These are phyloP conservation scores for Pristionchus pacificus DNA, from an alignment of 1,140 invertebrate genomes.

Conservation along the genomic window DNA sequence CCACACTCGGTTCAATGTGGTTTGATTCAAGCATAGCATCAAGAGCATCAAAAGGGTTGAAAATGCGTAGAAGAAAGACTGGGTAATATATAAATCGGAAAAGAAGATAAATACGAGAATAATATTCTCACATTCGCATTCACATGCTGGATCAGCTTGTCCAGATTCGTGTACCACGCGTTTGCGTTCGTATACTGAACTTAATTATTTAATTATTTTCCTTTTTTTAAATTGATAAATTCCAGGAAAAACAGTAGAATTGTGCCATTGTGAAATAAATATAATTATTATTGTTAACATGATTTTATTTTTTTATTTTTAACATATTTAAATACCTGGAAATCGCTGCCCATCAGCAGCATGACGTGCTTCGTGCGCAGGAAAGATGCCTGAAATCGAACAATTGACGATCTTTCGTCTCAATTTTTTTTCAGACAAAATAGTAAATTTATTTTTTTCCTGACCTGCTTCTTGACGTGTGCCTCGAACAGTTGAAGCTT, in stretches of 20 bases:
- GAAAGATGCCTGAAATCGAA: constrained; percentile 46
- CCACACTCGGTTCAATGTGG: no score
- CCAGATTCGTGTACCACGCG: constrained; percentile 79
- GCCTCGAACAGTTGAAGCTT: constrained; percentile 59
- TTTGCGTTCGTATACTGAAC: constrained; percentile 79
- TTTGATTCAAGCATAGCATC: no score
- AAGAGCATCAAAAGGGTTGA: no score
- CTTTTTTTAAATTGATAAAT: no score
- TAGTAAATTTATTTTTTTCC: constrained; percentile 62
- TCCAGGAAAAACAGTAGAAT: no score
- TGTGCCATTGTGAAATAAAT: no score
- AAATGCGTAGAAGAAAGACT: no score
- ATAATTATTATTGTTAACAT: no score
- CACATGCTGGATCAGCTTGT: constrained; percentile 75
- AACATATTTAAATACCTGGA: no score
- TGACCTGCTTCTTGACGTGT: constrained; percentile 58
- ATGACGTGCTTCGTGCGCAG: constrained; percentile 70
- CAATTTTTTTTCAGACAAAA: constrained; percentile 65
- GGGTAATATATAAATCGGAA: constrained; percentile 16
- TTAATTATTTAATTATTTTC: no score
- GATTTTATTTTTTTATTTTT: no score
- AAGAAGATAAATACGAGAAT: constrained; percentile 7
- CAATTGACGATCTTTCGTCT: constrained; percentile 34
- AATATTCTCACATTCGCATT: constrained; percentile 63
- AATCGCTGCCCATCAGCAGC: constrained; percentile 89